A percentile compares a stretch with the other conserved stretches of the same genome.
These are phyloP conservation scores for Oreohelix idahoensis DNA, from an alignment of 1,140 invertebrate species.

Conservation along the genomic window DNA sequence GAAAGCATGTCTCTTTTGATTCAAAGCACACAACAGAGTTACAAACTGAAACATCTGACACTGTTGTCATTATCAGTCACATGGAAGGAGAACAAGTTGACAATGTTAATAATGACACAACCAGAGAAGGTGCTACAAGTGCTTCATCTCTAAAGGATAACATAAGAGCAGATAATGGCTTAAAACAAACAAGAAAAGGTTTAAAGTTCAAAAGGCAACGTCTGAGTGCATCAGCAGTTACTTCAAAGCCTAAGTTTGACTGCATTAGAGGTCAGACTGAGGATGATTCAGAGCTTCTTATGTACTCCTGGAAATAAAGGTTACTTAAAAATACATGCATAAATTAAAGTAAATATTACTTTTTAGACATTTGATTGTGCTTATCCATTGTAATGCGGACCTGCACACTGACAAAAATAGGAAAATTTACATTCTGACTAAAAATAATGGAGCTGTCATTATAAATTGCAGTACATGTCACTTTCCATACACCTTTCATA, in stretches of 20 bases:
- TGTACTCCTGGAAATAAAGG: conserved; percentile 23
- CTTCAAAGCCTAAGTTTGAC: conserved; percentile 21
- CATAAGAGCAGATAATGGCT: neutral
- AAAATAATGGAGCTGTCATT: too few species aligned
- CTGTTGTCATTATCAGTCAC: conserved; percentile 26
- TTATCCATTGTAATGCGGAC: too few species aligned
- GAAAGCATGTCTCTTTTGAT: neutral
- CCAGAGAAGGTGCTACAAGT: neutral
- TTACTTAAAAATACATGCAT: too few species aligned
- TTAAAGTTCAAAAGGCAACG: conserved; percentile 8
- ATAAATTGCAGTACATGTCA: too few species aligned
- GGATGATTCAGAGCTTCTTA: conserved; percentile 36
- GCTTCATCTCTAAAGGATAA: neutral
- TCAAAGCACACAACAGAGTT: neutral
- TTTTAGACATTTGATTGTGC: too few species aligned
- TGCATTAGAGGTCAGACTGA: conserved; percentile 23
- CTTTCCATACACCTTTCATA: too few species aligned
- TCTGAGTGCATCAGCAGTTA: neutral
- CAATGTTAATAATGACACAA: neutral
- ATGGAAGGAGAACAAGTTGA: neutral
- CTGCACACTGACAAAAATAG: too few species aligned
- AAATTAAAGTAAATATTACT: too few species aligned
- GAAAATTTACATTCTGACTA: too few species aligned
- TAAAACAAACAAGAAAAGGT: neutral
- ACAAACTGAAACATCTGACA: conserved; percentile 21